phyloP scores from a whole-genome alignment of 2,113 vertebrate species.

The Pluvialis apricaria region DNA sequence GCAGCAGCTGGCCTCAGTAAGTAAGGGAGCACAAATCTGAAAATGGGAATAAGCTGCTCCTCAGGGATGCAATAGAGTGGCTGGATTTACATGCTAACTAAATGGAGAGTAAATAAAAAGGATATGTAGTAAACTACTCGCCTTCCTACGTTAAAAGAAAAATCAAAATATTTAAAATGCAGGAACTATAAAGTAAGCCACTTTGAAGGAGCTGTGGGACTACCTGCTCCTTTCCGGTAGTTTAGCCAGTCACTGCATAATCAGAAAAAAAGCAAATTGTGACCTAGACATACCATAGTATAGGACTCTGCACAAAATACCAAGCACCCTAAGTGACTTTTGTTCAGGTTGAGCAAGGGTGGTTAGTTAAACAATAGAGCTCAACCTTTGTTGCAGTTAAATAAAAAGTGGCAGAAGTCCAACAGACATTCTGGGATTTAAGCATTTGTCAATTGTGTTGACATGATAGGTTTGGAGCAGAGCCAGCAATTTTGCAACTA shows the following conservation, averaged over 20 bases:
- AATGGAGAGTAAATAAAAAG: background rate
- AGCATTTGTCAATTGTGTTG: background rate
- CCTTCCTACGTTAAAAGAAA: background rate
- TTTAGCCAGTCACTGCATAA: background rate
- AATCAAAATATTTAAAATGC: constrained; percentile 7
- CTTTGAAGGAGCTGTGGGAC: background rate
- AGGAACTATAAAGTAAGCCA: background rate
- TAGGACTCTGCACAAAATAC: background rate
- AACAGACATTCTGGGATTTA: background rate
- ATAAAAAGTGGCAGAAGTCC: background rate
- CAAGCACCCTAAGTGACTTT: background rate
- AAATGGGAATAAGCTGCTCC: constrained; percentile 11
- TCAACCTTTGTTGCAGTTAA: background rate
- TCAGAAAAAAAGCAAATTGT: background rate
- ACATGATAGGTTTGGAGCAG: background rate
- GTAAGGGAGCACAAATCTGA: background rate
- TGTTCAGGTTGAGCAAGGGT: background rate
- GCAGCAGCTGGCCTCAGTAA: constrained; percentile 8
- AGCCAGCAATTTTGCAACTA: background rate
- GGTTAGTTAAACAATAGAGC: background rate
- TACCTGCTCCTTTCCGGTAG: background rate
- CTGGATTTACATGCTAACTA: background rate
- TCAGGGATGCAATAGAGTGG: background rate
- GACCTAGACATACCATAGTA: background rate
- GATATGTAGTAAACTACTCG: background rate